Evolutionary conservation across 1,140 invertebrate genomes (phyloP).

Genomic region (Eupristina koningsbergeri): DNA sequence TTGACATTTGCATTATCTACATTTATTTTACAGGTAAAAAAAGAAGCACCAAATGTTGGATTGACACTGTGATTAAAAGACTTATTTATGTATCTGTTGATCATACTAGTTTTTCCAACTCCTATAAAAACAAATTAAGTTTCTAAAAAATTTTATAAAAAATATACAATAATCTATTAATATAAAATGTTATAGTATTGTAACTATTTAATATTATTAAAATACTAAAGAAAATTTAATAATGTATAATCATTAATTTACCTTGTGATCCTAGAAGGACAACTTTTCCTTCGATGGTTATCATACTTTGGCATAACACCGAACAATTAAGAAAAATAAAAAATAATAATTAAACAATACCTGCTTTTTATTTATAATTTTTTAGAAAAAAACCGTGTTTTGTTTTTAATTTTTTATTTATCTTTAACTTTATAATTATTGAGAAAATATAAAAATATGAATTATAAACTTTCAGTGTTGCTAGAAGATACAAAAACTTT

Average conservation of each 20-base stretch:
- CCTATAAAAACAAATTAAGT: slow-evolving; percentile 75
- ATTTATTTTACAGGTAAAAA: slow-evolving; percentile 87
- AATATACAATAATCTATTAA: no score
- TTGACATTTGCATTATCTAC: slow-evolving; percentile 80
- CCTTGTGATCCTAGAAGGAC: slow-evolving; percentile 87
- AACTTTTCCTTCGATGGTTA: slow-evolving; percentile 85
- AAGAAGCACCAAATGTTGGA: slow-evolving; percentile 91
- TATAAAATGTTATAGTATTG: no score
- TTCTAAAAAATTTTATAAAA: no score
- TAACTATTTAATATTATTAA: no score
- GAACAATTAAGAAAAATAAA: neutral
- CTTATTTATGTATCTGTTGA: slow-evolving; percentile 85
- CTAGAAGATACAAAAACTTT: no score
- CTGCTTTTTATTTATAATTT: neutral
- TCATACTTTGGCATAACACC: slow-evolving; percentile 68
- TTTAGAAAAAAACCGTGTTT: no score
- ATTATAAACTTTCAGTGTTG: no score
- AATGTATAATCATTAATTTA: slow-evolving; percentile 65
- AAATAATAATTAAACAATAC: neutral
- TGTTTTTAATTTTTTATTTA: no score
- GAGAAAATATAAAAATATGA: no score
- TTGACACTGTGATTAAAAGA: slow-evolving; percentile 81
- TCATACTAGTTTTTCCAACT: slow-evolving; percentile 90
- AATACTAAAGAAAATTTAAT: neutral
- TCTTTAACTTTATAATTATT: no score